Evolutionary conservation across 2,888 invertebrate species (phyloP), one percentile per base, ranked within the genome.

Genomic region (Scaptomyza parva): DNA sequence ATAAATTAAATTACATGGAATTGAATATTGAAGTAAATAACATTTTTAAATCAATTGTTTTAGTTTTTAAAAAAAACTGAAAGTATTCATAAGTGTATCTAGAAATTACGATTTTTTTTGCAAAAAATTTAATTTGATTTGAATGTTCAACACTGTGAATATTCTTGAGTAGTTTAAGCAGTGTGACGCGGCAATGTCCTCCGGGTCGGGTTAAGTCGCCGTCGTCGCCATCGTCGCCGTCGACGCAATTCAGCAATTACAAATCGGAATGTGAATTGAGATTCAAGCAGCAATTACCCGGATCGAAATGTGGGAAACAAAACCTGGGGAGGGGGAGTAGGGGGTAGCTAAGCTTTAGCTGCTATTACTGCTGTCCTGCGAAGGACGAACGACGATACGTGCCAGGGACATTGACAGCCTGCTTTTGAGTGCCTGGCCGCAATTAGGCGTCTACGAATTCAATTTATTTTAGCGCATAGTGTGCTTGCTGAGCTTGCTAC

Each of bases 281-380:
- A 84, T 88, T 84, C 87, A 85, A 84, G 84, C 78, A 86, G 84
- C 87, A 88, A 85, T 85, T 85, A 85, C 81, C 87, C 75, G 53
- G 71, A 67, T 70, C 72, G 76, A 73, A 77, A 77, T 73, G 63
- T 47, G 52, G 62, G 69, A 69, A 79, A 70, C 62, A 62, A 65
- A 69, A 64, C 35, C 12, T 30, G 41, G 28, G 12, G 12, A 6
- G 12, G 39, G 39, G 11, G 7, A 17, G 26, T 8, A 14, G 5
- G 22, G 22, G 22, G 3, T 22, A 5, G 22, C 2, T 2, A 22
- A 5, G 22, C 30, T 18, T 18, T 2, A 26, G n/a, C 35, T 9
- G 11, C n/a, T n/a, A 24, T 47, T 37, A 7, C 33, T n/a, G 22
- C 40, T 48, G 54, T 47, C 28, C 69, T 64, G 41, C 28, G 68